A percentile compares a stretch with the other conserved stretches of the same genome.
These are phyloP conservation scores for Eospalax fontanierii DNA, from an alignment of 2,797 vertebrate species.

Conservation along the genomic window DNA sequence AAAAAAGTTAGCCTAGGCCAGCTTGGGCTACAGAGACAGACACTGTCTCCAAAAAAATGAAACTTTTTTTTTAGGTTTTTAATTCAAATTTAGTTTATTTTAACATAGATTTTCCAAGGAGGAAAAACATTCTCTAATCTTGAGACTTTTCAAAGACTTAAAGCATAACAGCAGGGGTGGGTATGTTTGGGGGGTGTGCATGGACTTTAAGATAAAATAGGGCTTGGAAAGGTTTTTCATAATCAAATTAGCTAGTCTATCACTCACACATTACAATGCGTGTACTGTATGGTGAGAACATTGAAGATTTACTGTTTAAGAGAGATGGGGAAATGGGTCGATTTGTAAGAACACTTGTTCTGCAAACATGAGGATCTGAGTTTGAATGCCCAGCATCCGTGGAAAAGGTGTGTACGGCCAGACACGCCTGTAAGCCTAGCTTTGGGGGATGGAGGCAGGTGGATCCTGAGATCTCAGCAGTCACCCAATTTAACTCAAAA, in stretches of 20 bases:
- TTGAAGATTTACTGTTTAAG: neutral
- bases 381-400: neutral
- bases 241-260: neutral
- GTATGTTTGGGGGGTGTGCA: neutral
- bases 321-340: neutral
- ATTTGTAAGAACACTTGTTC: no score
- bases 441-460: neutral
- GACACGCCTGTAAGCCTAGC: no score
- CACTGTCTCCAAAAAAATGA: neutral
- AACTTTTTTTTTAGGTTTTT: slow-evolving; percentile 7
- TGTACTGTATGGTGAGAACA: neutral
- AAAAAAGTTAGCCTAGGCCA: neutral
- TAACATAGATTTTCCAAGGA: neutral
- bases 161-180: neutral
- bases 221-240: neutral
- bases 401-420: neutral
- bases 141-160: neutral
- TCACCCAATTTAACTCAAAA: neutral
- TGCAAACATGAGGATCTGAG: no score
- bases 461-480: neutral
- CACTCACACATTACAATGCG: neutral
- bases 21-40: neutral
- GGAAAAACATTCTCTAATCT: neutral
- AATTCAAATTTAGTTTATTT: slow-evolving; percentile 28
- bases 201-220: neutral